Conservation (phyloP, 2,797 vertebrate species). For the Acrocephalus scirpaceus region DNA sequence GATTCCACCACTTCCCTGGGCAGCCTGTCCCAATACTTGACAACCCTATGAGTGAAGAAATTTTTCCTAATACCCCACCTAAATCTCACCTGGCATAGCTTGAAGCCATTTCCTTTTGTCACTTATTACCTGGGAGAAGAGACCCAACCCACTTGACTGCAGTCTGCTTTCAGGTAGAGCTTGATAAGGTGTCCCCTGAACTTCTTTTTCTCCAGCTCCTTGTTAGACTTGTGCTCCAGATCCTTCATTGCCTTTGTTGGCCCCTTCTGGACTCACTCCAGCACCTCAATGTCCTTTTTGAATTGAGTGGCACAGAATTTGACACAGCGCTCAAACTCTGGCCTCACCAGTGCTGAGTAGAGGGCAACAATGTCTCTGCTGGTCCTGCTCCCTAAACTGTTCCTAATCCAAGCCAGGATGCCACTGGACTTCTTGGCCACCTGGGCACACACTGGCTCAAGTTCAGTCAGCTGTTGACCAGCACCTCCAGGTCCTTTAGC, state of each 20-base stretch:
- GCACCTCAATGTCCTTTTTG: neutral
- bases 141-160: neutral
- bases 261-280: neutral
- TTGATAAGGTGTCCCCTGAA: rapidly evolving
- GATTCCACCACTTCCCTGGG: neutral
- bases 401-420: neutral
- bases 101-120: neutral
- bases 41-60: neutral
- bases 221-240: neutral
- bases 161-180: neutral
- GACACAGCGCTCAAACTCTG: rapidly evolving
- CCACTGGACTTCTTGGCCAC: neutral
- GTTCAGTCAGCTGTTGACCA: rapidly evolving
- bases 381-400: neutral
- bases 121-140: neutral
- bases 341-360: neutral
- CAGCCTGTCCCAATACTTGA: neutral
- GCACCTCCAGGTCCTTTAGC: neutral
- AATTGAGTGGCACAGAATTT: rapidly evolving
- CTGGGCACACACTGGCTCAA: neutral
- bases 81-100: neutral
- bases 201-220: neutral
- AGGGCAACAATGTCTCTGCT: rapidly evolving
- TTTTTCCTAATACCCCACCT: neutral
- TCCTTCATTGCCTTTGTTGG: neutral